Conservation (phyloP, 2,113 vertebrate species). For the Condylura cristata region DNA sequence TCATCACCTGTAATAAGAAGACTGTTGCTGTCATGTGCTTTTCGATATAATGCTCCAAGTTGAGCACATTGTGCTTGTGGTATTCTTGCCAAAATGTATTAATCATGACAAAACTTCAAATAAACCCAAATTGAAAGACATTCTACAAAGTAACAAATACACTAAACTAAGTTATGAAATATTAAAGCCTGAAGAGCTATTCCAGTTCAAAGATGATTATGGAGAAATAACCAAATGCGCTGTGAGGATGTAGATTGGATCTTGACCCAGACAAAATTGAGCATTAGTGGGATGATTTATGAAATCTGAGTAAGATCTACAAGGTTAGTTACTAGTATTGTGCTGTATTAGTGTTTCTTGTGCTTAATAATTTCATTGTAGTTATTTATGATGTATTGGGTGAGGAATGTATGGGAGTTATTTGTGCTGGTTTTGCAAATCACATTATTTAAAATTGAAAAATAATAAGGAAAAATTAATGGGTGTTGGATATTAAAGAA, state of each 20-base stretch:
- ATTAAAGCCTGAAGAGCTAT: neutral
- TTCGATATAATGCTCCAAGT: neutral
- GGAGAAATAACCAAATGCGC: neutral
- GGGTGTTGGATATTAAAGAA: neutral
- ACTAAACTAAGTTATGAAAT: neutral
- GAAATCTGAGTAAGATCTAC: neutral
- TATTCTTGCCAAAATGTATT: neutral
- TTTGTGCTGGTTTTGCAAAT: slow-evolving; percentile 41
- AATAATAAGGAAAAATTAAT: neutral
- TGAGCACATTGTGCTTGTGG: neutral
- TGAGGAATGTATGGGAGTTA: neutral
- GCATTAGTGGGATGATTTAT: neutral
- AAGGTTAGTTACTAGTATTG: neutral
- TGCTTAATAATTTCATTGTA: neutral
- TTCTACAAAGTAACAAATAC: slow-evolving; percentile 16
- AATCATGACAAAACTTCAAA: slow-evolving; percentile 5
- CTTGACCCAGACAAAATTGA: neutral
- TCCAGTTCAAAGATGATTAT: neutral
- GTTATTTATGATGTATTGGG: neutral
- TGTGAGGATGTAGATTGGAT: neutral
- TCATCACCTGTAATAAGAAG: slow-evolving; percentile 15
- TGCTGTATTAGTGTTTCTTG: neutral
- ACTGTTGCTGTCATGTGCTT: slow-evolving; percentile 7
- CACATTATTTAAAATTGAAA: slow-evolving; percentile 42
- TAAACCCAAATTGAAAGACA: neutral